Base-by-base conservation (phyloP, 2,797 vertebrate species). In the Anabas testudineus region DNA sequence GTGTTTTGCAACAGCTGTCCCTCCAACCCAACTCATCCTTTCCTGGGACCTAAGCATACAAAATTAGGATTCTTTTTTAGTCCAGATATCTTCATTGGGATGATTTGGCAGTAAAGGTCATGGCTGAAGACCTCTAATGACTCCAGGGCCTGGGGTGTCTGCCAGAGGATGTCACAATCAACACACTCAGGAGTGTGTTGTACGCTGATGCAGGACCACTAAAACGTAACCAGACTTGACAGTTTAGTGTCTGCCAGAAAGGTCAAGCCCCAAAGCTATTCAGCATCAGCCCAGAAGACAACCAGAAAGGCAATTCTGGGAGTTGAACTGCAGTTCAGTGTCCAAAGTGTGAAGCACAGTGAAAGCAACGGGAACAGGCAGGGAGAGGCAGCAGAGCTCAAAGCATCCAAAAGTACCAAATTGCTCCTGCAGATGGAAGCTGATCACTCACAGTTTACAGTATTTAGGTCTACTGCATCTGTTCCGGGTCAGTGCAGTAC, bases 51-150 rank as follows among this genome's bases (percentile, higher is more conserved):
- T 36, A 56, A 68, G 68, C 59, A 53, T 1, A 22, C 62, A 80
- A 72, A 82, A 85, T 91, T 90, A 76, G 55, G 65, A 91, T 86
- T 88, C 83, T 64, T 74, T 83, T 60, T 47, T 30, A 82, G 76
- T 60, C 63, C 49, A 65, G 47, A 90, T 83, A 81, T 82, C 88
- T 88, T 90, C 81, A 86, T 85, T 73, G 74, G 58, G 51, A 80
- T 85, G 76, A 86, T 87, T 84, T 81, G 71, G 68, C 45, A 75
- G 77, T 78, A 92, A 93, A 93, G 91, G 91, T 94, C 91, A 92
- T 48, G 12, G 13, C 53, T 78, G 71, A 83, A 66, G 82, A 90
- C 90, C 84, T 79, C 77, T 84, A 82, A 91, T 87, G 79, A 88
- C 86, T 86, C 73, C 39, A 41, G 72, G 61, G 76, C 82, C 83